Evolutionary conservation across 2,797 vertebrate species (phyloP).

Genomic region (Babyrousa celebensis): DNA sequence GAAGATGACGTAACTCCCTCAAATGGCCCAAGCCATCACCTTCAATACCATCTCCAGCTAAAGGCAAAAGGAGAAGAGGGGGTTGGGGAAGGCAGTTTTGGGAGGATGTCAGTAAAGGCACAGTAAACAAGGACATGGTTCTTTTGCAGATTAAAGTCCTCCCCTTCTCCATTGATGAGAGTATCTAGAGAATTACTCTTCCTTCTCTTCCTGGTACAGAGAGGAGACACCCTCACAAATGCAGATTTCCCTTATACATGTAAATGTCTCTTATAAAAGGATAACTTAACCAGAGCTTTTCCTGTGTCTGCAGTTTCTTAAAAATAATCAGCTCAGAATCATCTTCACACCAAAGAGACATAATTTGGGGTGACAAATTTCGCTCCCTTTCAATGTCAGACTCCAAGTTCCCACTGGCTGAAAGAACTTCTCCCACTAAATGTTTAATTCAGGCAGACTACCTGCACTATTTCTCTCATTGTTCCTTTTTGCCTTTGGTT

Average conservation of each 20-base stretch:
- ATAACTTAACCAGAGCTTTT: constrained; percentile 2
- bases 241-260: constrained; percentile 3
- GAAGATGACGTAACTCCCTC: not conserved
- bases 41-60: not conserved
- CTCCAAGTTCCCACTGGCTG: not conserved
- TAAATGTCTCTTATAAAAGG: not conserved
- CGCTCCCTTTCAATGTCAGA: constrained; percentile 21
- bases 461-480: not conserved
- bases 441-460: not conserved
- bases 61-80: not conserved
- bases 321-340: constrained; percentile 36
- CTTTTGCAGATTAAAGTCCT: not conserved
- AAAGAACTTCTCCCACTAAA: not conserved
- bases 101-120: not conserved
- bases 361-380: constrained; percentile 22
- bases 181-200: not conserved
- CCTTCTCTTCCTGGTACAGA: not conserved
- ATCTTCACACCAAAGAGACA: constrained; percentile 2
- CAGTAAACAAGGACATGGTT: not conserved
- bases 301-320: constrained; percentile 16
- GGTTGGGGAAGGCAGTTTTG: not conserved
- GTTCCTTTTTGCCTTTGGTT: constrained; percentile 19
- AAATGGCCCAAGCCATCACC: not conserved
- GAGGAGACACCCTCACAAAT: not conserved
- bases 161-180: not conserved